phyloP scores from a whole-genome alignment of 2,113 vertebrate genomes.

The Sapayoa aenigma region DNA sequence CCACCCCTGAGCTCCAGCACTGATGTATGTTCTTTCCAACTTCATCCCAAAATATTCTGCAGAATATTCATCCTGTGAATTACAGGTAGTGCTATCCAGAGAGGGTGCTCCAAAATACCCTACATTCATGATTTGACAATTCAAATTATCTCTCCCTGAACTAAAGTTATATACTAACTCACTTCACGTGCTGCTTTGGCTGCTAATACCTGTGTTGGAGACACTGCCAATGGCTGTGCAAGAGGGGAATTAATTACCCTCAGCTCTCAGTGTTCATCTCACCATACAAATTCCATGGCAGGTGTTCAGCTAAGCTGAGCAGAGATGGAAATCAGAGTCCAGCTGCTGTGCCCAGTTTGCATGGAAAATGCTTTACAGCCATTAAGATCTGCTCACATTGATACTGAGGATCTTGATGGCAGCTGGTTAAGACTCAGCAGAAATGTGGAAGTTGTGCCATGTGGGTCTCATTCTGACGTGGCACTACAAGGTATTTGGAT shows the following conservation, averaged over 20 bases:
- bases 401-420: background rate
- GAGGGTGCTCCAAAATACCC: background rate
- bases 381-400: background rate
- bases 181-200: background rate
- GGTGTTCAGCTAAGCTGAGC: background rate
- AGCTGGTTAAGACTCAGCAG: background rate
- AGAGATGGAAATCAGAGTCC: background rate
- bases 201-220: background rate
- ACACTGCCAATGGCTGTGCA: background rate
- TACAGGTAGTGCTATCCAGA: background rate
- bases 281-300: accelerated
- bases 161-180: background rate
- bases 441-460: background rate
- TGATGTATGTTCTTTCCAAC: background rate
- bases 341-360: background rate
- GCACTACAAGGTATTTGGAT: background rate
- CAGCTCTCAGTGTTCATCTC: background rate
- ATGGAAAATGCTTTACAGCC: background rate
- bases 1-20: background rate
- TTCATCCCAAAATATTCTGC: background rate
- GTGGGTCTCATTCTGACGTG: background rate
- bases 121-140: background rate
- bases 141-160: background rate
- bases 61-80: background rate
- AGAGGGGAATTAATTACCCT: background rate